Base-by-base conservation (phyloP, 2,113 vertebrate genomes). In the Alexandromys fortis region DNA sequence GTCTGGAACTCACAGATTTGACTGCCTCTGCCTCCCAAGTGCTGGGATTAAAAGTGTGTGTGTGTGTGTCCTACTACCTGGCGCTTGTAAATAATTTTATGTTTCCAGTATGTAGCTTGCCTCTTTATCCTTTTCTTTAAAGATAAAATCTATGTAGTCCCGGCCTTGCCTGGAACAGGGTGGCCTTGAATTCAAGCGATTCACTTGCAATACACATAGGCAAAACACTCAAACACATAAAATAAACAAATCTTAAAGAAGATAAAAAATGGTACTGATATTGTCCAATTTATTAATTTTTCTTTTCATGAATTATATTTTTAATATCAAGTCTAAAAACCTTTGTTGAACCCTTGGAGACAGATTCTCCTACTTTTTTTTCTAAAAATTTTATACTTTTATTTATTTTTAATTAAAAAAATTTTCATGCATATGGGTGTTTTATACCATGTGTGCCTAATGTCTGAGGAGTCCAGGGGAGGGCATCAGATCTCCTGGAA, bases 291-390 rank as follows among this genome's bases (percentile, higher is more conserved):
- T 87, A n/a, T 16, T 68, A 87, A n/a, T 16, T 68, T 72, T 70
- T 68, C 11, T 33, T 70, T 72, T 70, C 2, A 87, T 87, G 47
- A 35, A n/a, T 49, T 68, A 72, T 52, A 30, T 35, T 68, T 86
- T 47, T 87, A 19, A 58, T 58, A 49, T 83, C 49, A 94, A 85
- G 11, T 87, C 52, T 94, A 95, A 92, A 94, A 70, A 63, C 19
- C 3, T 94, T 63, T 90, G 17, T 75, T 47, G 86, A 70, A 21
- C 35, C 14, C 77, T 86, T 49, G 12, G 22, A 87, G 35, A 38
- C 9, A 4, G 87, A 52, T 45, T 63, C 85, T 67, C 35, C 82
- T 76, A 30, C 38, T 78, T 61, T 72, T 58, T 55, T 65, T 47
- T 28, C 73, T 92, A 42, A 42, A 81, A 90, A 47, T 67, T 82